Percentiles rank a stretch among this genome's conserved stretches.
These are phyloP conservation scores for Myotis pilosus DNA, from an alignment of 2,797 vertebrate species.

Conservation along the genomic window DNA sequence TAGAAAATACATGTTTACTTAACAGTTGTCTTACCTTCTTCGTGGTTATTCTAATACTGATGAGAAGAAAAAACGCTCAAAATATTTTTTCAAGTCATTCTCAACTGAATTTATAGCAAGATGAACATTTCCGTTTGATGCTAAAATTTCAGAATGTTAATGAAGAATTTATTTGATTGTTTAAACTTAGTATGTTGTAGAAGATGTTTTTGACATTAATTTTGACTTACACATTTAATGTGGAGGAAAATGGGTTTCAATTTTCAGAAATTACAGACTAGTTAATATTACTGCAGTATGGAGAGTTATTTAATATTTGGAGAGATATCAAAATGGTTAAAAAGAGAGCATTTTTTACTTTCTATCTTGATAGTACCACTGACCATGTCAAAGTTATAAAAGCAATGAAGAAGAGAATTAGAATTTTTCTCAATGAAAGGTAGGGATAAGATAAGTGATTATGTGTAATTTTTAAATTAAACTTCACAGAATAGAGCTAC, in stretches of 20 bases:
- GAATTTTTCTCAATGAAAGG: conserved; percentile 30
- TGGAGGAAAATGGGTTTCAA: not conserved
- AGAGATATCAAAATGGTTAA: not conserved
- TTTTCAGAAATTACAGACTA: conserved; percentile 4
- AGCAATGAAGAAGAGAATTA: conserved; percentile 25
- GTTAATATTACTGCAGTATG: not conserved
- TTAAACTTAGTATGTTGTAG: not conserved
- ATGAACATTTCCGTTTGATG: not conserved
- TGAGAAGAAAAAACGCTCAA: not conserved
- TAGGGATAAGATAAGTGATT: not conserved
- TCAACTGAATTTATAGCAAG: not conserved
- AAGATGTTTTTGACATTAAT: conserved; percentile 29
- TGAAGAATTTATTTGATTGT: not conserved
- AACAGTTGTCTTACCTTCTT: not conserved
- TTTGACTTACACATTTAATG: conserved; percentile 12
- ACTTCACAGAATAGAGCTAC: not conserved
- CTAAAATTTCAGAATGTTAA: conserved; percentile 27
- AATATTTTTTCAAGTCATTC: not conserved
- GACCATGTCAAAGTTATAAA: not conserved
- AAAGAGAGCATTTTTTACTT: not conserved
- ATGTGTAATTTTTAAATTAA: conserved; percentile 1
- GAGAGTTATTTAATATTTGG: not conserved
- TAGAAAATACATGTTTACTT: conserved; percentile 15
- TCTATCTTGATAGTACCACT: not conserved
- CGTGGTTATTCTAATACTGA: conserved; percentile 16